Conservation (phyloP, 2,888 invertebrate genomes). For the Campoplex capitator region DNA sequence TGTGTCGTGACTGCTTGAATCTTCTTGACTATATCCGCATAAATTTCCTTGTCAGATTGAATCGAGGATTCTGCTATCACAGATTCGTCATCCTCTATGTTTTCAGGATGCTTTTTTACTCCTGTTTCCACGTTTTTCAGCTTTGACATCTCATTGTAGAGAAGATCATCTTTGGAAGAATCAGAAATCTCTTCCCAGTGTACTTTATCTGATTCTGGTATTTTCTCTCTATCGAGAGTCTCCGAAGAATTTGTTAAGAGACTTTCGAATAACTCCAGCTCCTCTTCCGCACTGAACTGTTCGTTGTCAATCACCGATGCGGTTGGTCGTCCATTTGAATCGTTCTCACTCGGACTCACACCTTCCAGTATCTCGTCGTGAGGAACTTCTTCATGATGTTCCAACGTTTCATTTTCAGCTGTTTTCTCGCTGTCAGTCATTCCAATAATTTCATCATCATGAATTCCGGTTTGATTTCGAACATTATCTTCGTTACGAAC, state of each 20-base stretch:
- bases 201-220: not conserved
- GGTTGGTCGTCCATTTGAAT: not conserved
- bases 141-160: not conserved
- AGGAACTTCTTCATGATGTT: not conserved
- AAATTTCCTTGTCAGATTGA: constrained; percentile 73
- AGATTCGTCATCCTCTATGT: not conserved
- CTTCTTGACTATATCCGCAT: constrained; percentile 75
- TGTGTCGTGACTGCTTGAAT: constrained; percentile 71
- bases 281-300: constrained; percentile 41
- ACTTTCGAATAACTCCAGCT: constrained; percentile 65
- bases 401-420: not conserved
- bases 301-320: not conserved
- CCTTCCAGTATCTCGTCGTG: not conserved
- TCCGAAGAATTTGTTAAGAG: constrained; percentile 56
- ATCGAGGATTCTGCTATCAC: constrained; percentile 3
- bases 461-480: not conserved
- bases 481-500: not conserved
- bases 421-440: constrained; percentile 5
- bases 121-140: not conserved
- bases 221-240: not conserved
- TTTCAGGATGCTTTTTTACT: not conserved
- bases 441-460: not conserved
- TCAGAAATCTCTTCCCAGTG: not conserved
- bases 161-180: not conserved
- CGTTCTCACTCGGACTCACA: not conserved